These are phyloP conservation scores for Atopsyche davidsoni DNA, from an alignment of 1,140 invertebrate genomes.

Conservation along the genomic window DNA sequence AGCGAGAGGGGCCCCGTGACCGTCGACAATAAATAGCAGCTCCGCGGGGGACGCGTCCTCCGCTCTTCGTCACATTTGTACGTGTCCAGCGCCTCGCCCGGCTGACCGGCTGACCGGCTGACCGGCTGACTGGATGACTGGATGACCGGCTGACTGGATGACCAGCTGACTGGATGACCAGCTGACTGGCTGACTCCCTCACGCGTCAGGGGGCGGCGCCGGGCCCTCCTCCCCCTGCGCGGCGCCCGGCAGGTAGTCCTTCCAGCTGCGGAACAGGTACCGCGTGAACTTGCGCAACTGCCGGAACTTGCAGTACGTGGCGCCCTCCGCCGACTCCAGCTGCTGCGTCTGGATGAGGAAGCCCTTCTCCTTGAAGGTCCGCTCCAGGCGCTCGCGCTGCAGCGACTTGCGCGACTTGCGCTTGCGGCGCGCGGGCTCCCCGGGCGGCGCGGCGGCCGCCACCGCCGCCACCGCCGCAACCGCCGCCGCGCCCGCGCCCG, in stretches of 20 bases:
- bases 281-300: slow-evolving; percentile 86
- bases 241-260: slow-evolving; percentile 82
- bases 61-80: no score
- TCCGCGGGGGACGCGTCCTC: no score
- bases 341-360: slow-evolving; percentile 91
- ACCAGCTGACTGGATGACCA: slow-evolving; percentile 14
- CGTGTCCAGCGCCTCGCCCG: no score
- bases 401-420: slow-evolving; percentile 74
- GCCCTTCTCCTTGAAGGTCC: slow-evolving; percentile 87
- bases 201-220: slow-evolving; percentile 5
- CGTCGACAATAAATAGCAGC: no score
- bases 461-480: slow-evolving; percentile 35
- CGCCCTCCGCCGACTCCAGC: slow-evolving; percentile 82
- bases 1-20: no score
- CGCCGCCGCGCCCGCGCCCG: slow-evolving; percentile 21
- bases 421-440: slow-evolving; percentile 54
- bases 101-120: no score
- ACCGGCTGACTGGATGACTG: slow-evolving; percentile 6
- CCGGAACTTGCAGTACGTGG: slow-evolving; percentile 89
- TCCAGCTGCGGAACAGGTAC: slow-evolving; percentile 88
- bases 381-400: slow-evolving; percentile 81
- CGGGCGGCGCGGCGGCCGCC: slow-evolving; percentile 19
- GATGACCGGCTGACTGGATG: slow-evolving; percentile 9
- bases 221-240: slow-evolving; percentile 41
- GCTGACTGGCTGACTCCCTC: slow-evolving; percentile 7